These are phyloP conservation scores for Phymastichus coffea DNA, from an alignment of 1,140 invertebrate species.

Conservation along the genomic window DNA sequence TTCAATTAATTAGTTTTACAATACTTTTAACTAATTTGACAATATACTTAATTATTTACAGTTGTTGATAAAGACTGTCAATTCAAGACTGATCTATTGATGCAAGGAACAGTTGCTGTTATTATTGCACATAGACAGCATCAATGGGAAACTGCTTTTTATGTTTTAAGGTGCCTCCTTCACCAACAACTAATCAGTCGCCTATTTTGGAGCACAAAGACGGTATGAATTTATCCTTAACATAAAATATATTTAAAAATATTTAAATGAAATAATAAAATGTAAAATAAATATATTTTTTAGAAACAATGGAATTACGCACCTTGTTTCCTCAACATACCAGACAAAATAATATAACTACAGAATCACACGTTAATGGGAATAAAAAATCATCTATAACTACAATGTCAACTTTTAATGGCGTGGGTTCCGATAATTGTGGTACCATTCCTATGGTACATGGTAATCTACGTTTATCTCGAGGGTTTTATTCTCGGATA, in stretches of 20 bases:
- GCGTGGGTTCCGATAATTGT: conserved; percentile 56
- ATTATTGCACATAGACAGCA: conserved; percentile 54
- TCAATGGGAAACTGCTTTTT: conserved; percentile 80
- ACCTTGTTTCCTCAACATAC: conserved; percentile 57
- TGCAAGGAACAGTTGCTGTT: conserved; percentile 48
- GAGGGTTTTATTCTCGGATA: conserved; percentile 47
- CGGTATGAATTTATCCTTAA: conserved; percentile 54
- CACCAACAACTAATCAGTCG: conserved; percentile 59
- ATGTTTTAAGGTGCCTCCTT: conserved; percentile 71
- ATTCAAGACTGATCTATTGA: conserved; percentile 55
- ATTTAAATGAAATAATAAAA: conserved; percentile 21
- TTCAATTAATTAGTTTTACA: no score
- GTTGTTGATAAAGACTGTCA: conserved; percentile 51
- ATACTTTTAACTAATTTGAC: no score
- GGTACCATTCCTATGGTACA: conserved; percentile 51
- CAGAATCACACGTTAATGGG: conserved; percentile 53
- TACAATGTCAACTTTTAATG: conserved; percentile 48
- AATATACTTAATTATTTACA: no score
- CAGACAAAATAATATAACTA: conserved; percentile 57
- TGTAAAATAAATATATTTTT: conserved; percentile 25
- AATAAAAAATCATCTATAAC: conserved; percentile 49
- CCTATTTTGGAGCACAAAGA: conserved; percentile 62
- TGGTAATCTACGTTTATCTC: conserved; percentile 48
- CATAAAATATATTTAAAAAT: neutral
- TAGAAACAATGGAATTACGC: conserved; percentile 63